Evolutionary conservation across 2,113 vertebrate species (phyloP).

Genomic region (Seriola aureovittata): DNA sequence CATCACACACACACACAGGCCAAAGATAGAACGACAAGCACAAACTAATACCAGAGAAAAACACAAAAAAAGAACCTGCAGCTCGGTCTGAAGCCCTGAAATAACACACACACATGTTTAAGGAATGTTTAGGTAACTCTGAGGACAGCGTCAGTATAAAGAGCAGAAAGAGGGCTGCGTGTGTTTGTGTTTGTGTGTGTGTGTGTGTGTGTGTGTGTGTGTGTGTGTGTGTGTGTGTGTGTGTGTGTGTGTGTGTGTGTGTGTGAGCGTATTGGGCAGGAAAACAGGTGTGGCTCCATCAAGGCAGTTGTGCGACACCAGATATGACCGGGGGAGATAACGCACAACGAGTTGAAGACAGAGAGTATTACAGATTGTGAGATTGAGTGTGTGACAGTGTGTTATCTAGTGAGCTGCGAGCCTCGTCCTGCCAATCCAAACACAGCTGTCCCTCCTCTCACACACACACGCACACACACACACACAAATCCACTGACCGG

Average conservation of each 20-base stretch:
- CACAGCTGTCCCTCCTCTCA: neutral
- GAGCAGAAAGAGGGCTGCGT: neutral
- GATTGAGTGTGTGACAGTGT: slow-evolving; percentile 26
- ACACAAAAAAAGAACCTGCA: slow-evolving; percentile 27
- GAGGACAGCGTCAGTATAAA: neutral
- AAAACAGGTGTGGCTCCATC: slow-evolving; percentile 74
- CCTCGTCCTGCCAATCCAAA: slow-evolving; percentile 4
- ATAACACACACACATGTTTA: slow-evolving; percentile 16
- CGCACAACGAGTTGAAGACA: slow-evolving; percentile 47
- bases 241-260: slow-evolving; percentile 30
- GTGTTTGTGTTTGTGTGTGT: slow-evolving; percentile 13
- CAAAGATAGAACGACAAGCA: slow-evolving; percentile 23
- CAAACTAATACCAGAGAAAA: slow-evolving; percentile 16
- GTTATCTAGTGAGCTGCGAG: neutral
- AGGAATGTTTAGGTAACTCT: slow-evolving; percentile 66
- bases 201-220: slow-evolving; percentile 25
- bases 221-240: slow-evolving; percentile 26
- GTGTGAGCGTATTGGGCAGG: slow-evolving; percentile 21
- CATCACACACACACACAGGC: slow-evolving; percentile 39
- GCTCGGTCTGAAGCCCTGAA: slow-evolving; percentile 3
- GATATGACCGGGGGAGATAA: slow-evolving; percentile 59
- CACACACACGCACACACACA: no score
- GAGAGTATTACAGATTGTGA: slow-evolving; percentile 4
- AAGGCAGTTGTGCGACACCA: slow-evolving; percentile 72
- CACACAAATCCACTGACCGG: neutral